phyloP scores from a whole-genome alignment of 2,888 invertebrate genomes.

The Tolmerus cingulatus region DNA sequence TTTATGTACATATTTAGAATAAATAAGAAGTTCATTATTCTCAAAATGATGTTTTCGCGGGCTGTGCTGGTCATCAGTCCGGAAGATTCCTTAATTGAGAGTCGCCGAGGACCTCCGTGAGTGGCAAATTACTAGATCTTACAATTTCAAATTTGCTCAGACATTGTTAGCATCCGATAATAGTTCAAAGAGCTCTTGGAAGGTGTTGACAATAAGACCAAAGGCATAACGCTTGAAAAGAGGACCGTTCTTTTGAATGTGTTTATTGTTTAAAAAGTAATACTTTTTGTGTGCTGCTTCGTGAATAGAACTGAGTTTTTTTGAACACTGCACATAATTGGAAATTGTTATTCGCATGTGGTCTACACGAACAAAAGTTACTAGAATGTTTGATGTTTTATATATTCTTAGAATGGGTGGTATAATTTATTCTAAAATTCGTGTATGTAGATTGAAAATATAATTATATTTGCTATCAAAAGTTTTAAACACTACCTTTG shows the following conservation, averaged over 20 bases:
- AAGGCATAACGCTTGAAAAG: background rate
- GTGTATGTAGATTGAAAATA: too few relatives aligned
- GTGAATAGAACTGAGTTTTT: background rate
- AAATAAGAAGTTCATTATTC: conserved; percentile 24
- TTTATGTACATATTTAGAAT: conserved; percentile 33
- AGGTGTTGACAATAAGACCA: background rate
- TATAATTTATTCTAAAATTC: too few relatives aligned
- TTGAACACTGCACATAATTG: background rate
- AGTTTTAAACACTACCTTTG: too few relatives aligned
- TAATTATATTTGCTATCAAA: too few relatives aligned
- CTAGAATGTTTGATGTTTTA: too few relatives aligned
- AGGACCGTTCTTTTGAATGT: background rate
- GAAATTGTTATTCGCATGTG: background rate
- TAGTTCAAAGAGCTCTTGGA: background rate
- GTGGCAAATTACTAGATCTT: background rate
- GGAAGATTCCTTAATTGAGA: background rate
- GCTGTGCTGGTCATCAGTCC: background rate
- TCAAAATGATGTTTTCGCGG: background rate
- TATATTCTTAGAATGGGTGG: too few relatives aligned
- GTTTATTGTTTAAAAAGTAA: background rate
- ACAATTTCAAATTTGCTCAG: background rate
- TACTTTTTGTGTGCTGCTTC: too few relatives aligned
- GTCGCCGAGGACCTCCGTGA: background rate
- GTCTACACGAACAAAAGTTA: too few relatives aligned
- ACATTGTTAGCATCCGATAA: background rate